These are phyloP conservation scores for Ciconia boyciana DNA, from an alignment of 2,113 vertebrate species.

Conservation along the genomic window DNA sequence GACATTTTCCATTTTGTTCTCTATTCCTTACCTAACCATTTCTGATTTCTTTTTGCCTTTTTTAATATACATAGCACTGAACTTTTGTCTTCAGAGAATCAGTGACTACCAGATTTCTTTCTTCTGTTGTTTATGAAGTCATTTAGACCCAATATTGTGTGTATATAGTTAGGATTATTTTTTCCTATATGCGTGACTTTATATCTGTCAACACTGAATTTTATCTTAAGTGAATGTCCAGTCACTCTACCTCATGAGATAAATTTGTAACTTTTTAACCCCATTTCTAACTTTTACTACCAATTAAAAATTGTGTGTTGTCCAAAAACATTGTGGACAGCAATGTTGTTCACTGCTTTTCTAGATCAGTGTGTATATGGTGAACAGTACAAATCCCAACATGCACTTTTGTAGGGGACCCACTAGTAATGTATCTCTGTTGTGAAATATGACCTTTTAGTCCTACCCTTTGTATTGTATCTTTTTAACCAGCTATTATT, in stretches of 20 bases:
- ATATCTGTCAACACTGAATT: background rate
- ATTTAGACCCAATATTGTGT: background rate
- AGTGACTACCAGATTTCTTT: background rate
- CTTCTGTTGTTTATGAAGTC: background rate
- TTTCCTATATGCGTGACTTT: background rate
- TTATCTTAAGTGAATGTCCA: background rate
- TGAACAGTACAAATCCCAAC: background rate
- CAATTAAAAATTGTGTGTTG: background rate
- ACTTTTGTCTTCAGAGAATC: background rate
- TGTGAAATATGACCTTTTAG: background rate
- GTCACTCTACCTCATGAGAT: background rate
- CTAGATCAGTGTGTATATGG: background rate
- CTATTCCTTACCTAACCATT: background rate
- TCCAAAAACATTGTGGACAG: background rate
- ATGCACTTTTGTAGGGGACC: background rate
- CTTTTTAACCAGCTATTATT: background rate
- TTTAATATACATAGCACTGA: background rate
- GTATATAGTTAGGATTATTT: background rate
- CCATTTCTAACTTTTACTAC: background rate
- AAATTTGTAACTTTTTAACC: background rate
- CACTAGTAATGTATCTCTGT: background rate
- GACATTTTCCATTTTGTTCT: background rate
- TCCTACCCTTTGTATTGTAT: background rate
- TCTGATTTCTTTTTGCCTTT: background rate
- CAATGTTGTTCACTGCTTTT: background rate